phyloP scores from a whole-genome alignment of 2,888 invertebrate species.

The Caenorhabditis sp. region DNA sequence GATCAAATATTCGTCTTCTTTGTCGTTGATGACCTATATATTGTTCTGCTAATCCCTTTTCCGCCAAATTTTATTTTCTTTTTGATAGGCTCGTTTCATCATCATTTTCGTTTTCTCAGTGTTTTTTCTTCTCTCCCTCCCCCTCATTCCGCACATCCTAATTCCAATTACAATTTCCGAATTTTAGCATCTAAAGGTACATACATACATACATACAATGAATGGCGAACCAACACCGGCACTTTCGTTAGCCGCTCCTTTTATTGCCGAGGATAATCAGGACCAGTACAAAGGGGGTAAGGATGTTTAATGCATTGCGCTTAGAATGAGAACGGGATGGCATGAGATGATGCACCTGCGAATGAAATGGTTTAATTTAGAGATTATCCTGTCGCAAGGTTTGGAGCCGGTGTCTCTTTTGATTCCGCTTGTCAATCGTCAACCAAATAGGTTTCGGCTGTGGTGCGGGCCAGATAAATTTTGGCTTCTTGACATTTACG shows the following conservation, averaged over 20 bases:
- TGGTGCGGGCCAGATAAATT: not conserved
- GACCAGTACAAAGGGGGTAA: slow-evolving; percentile 58
- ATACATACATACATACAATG: slow-evolving; percentile 20
- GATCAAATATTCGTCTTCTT: too few species aligned
- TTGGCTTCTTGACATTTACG: too few species aligned
- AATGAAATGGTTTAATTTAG: slow-evolving; percentile 35
- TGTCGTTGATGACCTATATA: slow-evolving; percentile 6
- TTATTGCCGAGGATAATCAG: slow-evolving; percentile 55
- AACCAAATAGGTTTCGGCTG: not conserved
- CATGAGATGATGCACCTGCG: slow-evolving; percentile 44
- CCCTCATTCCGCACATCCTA: too few species aligned
- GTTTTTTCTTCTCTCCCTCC: not conserved
- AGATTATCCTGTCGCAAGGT: slow-evolving; percentile 22
- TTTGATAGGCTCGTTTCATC: not conserved
- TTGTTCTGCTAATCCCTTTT: slow-evolving; percentile 20
- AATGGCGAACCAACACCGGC: slow-evolving; percentile 47
- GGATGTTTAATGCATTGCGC: slow-evolving; percentile 21
- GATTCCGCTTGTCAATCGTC: not conserved
- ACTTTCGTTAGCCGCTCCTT: slow-evolving; percentile 47
- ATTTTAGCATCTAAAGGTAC: not conserved
- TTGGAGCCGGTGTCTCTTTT: slow-evolving; percentile 37
- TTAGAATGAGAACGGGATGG: slow-evolving; percentile 15
- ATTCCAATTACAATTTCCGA: slow-evolving; percentile 8
- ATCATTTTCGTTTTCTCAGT: not conserved
- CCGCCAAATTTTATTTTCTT: slow-evolving; percentile 6